Evolutionary conservation across 2,888 invertebrate species (phyloP), one percentile per base, ranked within the genome.

Genomic region (Oscheius onirici): DNA sequence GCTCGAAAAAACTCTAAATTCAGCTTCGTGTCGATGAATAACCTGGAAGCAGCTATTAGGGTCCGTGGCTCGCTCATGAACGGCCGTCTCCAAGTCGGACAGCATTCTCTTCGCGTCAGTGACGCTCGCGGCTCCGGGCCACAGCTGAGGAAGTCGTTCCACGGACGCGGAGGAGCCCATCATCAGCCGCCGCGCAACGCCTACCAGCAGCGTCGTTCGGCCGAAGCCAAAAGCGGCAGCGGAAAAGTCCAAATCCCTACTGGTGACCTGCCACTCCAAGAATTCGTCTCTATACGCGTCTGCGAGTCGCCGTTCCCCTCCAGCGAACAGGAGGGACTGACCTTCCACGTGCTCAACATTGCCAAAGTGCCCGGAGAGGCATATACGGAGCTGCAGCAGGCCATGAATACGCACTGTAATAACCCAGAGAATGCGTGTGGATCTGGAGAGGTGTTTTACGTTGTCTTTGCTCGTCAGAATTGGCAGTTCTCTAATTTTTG

Each of bases 1-100:
- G 15, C 15, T 26, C 2, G 24, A 13, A 57, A 34, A 24, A 17
- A 22, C 15, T 24, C n/a, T 46, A 3, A 8, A 28, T 57, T 60
- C 40, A 69, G 69, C 26, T 69, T 69, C 28, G 58, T 69, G 3
- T 43, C 69, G 8, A 69, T 69, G 69, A 57, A 58, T 17, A 69
- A 46, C 43, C 34, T 58, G 13, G 44, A 57, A 43, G 69, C 58
- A 40, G 57, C 69, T n/a, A 26, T 41, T 24, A 57, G 22, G 13
- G 58, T 69, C 8, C 57, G 69, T 40, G 41, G 24, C 26, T 20
- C 40, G 15, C n/a, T 60, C n/a, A 40, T 17, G 26, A 46, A 46
- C n/a, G 54, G 69, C 13, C 58, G 34, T 15, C 60, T 69, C 10
- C 15, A 15, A 10, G 49, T 58, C 44, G 63, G 63, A 49, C 26